Evolutionary conservation across 2,797 vertebrate genomes (phyloP), one percentile per base, ranked within the genome.

Genomic region (Tapirus indicus): DNA sequence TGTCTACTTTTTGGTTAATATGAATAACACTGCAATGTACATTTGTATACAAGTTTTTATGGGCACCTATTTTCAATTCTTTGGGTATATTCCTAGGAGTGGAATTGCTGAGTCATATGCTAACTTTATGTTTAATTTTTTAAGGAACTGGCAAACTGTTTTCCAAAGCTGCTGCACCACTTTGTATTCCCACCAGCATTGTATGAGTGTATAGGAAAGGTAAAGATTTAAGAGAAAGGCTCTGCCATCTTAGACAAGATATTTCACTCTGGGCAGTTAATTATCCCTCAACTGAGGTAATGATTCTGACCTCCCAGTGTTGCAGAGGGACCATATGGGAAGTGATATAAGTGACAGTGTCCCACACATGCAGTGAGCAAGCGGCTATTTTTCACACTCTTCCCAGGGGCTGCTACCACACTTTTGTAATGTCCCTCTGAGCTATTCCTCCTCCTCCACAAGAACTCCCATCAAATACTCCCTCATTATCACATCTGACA

Each of bases 401-500:
- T 95, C 80, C 86, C 2, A 23, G 88, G 75, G 74, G 62, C 66
- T 88, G 95, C 86, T 62, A 56, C 74, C 58, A 38, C 69, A 75
- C 52, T 89, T 96, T 72, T 23, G 20, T 72, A 64, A 82, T 58
- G 69, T 94, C 78, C 60, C 16, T 93, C 20, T 11, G 54, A 97
- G 96, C 69, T 77, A 75, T 69, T 35, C 35, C 71, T 88, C 75
- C 60, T 95, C 82, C 86, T 89, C 96, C 83, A 71, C 47, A 71
- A 93, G 80, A 92, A 75, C 58, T 83, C 62, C 56, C 52, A 89
- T 79, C 52, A 74, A 93, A 77, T n/a, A 64, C 64, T 68, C 69
- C 60, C 54, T 95, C 84, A 56, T 93, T 72, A 94, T 88, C 95
- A 88, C 92, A 74, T 90, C 60, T 18, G 47, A 95, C 78, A 93